Evolutionary conservation across 2,888 invertebrate genomes (phyloP), one percentile per base, ranked within the genome.

Genomic region (Lycocerus yunnanus): DNA sequence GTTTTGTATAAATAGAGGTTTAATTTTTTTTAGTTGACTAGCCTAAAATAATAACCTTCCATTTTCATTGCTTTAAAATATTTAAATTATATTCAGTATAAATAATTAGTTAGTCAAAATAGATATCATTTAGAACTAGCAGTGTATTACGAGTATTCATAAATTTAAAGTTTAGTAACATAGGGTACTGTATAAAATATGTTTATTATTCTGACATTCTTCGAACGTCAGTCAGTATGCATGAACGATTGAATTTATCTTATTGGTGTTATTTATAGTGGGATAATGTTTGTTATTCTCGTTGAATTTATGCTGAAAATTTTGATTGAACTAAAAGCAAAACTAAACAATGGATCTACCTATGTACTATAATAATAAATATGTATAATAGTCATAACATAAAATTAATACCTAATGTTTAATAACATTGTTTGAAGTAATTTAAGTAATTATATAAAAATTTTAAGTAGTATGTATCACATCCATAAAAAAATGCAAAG

Each of bases 141-240:
- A 11, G 27, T 14, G 27, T n/a, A 66, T 27, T 9, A 16, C 70
- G 58, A 68, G 60, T 68, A 76, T 69, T 71, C 63, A 76, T 71
- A 74, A 73, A 74, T 71, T 73, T 73, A 69, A 71, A 76, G 71
- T 73, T 66, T 74, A 74, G 68, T 76, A 73, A 74, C 76, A 74
- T 69, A 66, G 58, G 61, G 43, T 68, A n/a, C 6, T 43, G 43
- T 43, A 69, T 71, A 71, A 75, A 73, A 76, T 74, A 76, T 73
- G 70, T 71, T 76, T 8, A 73, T 76, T 73, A 76, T 76, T 76
- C 73, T 66, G 66, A 71, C 68, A 73, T 73, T 76, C 76, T 71
- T 74, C 66, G 73, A 74, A 76, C 71, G 43, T 72, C 69, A 75
- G n/a, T 69, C 67, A 15, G 61, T 69, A 74, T 73, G 75, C 72